Evolutionary conservation across 2,888 invertebrate species (phyloP).

Genomic region (Drosophila eohydei): DNA sequence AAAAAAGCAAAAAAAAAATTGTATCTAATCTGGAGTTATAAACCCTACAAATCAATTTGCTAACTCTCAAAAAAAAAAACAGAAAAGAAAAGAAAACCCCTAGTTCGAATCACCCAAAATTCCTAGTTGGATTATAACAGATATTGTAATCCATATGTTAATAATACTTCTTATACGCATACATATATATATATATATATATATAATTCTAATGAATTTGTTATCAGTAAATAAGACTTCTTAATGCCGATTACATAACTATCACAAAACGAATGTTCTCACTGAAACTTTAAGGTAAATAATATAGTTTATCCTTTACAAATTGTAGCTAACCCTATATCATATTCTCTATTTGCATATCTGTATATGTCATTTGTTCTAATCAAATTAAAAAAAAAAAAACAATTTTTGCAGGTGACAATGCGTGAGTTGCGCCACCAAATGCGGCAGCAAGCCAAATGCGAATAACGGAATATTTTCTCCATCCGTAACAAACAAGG

Average conservation of each 20-base stretch:
- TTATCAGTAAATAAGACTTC: constrained; percentile 56
- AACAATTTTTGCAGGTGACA: constrained; percentile 58
- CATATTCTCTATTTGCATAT: neutral
- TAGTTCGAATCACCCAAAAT: neutral
- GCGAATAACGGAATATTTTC: neutral
- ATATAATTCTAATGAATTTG: constrained; percentile 41
- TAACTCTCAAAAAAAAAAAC: constrained; percentile 8
- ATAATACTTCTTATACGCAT: constrained; percentile 36
- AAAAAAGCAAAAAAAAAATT: constrained; percentile 10
- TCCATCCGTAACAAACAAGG: too few species aligned
- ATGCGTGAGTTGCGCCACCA: constrained; percentile 71
- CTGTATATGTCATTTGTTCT: neutral
- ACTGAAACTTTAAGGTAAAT: constrained; percentile 66
- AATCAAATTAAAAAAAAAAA: neutral
- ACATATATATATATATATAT: constrained; percentile 22
- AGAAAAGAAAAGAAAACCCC: neutral
- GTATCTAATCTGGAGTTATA: constrained; percentile 47
- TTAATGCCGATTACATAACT: constrained; percentile 52
- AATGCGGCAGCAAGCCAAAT: constrained; percentile 48
- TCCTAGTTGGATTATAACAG: constrained; percentile 25
- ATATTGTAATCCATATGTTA: constrained; percentile 30
- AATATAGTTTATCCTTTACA: constrained; percentile 37
- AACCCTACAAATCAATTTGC: constrained; percentile 14
- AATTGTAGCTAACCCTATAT: constrained; percentile 52
- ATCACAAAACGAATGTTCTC: constrained; percentile 46